phyloP scores from a whole-genome alignment of 2,888 invertebrate species.

The Kryphioiulus occultus region DNA sequence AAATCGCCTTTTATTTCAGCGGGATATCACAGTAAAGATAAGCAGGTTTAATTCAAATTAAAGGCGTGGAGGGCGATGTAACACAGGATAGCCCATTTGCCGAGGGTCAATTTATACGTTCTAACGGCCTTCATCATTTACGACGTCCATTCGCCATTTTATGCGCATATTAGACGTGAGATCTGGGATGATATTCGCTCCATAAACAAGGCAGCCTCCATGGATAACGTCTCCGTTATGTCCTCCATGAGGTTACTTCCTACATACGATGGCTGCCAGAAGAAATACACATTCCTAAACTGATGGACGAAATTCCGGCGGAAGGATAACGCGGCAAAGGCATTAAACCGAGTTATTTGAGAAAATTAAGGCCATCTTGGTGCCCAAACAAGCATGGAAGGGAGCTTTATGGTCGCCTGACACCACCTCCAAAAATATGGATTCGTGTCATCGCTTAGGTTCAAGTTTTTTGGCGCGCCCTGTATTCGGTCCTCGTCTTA shows the following conservation, averaged over 20 bases:
- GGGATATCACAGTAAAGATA: not conserved
- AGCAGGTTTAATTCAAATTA: constrained; percentile 1
- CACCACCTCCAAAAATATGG: not conserved
- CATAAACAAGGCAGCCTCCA: not conserved
- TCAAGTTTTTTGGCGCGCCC: not conserved
- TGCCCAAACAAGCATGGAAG: not conserved
- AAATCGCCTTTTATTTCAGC: not conserved
- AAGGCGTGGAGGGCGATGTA: not conserved
- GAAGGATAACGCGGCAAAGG: not conserved
- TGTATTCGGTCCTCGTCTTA: not conserved
- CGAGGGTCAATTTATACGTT: not conserved
- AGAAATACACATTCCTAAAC: not conserved
- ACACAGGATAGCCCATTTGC: not conserved
- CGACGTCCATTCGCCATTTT: not conserved
- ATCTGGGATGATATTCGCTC: constrained; percentile 7
- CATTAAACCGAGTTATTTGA: not conserved
- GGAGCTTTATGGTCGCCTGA: not conserved
- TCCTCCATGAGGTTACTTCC: not conserved
- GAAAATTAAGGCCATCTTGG: constrained; percentile 7
- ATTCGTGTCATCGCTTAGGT: not conserved
- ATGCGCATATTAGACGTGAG: constrained; percentile 11
- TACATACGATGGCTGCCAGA: not conserved
- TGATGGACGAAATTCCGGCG: constrained; percentile 35
- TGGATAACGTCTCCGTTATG: not conserved
- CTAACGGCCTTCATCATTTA: not conserved